phyloP scores from a whole-genome alignment of 1,140 invertebrate genomes.

The Drosophila novamexicana region DNA sequence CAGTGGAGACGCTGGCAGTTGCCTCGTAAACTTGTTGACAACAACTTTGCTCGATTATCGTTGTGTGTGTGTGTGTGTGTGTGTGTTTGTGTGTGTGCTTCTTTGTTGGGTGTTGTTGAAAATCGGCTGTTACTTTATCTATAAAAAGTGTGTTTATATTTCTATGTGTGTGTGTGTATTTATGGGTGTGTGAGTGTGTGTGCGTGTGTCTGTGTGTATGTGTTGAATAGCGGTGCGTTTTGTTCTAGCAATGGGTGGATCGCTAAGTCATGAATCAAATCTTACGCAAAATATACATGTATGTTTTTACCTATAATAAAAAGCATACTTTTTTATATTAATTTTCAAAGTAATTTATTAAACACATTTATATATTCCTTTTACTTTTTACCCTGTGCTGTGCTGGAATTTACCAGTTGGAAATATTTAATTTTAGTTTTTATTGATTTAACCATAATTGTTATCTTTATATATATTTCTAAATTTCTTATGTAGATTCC shows the following conservation, averaged over 20 bases:
- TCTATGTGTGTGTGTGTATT: constrained; percentile 2
- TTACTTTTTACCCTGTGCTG: no score
- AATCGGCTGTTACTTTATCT: constrained; percentile 76
- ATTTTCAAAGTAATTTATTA: no score
- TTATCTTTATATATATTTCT: no score
- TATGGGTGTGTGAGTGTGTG: constrained; percentile 1
- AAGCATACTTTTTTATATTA: no score
- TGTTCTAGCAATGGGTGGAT: constrained; percentile 8
- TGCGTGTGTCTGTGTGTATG: not conserved
- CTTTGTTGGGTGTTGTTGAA: constrained; percentile 47
- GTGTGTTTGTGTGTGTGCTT: constrained; percentile 9
- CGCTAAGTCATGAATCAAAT: constrained; percentile 24
- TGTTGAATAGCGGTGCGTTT: constrained; percentile 1
- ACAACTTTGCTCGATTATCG: constrained; percentile 59
- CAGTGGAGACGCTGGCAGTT: constrained; percentile 15
- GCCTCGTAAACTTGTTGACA: constrained; percentile 75
- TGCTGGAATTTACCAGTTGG: no score
- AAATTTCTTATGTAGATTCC: no score
- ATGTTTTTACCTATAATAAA: constrained; percentile 9
- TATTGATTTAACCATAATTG: no score
- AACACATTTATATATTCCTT: no score
- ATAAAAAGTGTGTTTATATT: constrained; percentile 34
- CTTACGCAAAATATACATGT: not conserved
- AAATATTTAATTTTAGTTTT: no score
- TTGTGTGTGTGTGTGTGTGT: constrained; percentile 34